Evolutionary conservation across 2,113 vertebrate species (phyloP).

Genomic region (Erinaceus europaeus): DNA sequence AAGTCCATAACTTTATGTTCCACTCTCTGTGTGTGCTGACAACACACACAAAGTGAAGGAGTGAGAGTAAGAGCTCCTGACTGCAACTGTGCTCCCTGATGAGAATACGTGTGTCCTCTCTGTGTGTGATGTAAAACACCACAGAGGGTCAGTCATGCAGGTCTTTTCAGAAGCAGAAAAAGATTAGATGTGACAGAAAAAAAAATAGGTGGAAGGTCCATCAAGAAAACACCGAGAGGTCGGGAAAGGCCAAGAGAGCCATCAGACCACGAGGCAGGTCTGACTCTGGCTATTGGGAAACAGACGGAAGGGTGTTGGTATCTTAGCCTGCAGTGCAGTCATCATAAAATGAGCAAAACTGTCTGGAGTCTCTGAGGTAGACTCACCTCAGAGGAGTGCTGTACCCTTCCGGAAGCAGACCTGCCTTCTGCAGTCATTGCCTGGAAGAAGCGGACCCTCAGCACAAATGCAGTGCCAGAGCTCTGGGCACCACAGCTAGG

Average conservation of each 20-base stretch:
- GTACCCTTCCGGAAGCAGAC: not conserved
- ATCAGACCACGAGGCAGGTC: not conserved
- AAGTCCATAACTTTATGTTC: too few relatives aligned
- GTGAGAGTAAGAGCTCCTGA: not conserved
- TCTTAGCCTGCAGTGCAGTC: not conserved
- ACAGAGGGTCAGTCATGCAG: not conserved
- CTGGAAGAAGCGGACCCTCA: not conserved
- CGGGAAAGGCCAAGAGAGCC: not conserved
- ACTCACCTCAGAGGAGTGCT: not conserved
- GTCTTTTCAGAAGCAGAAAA: not conserved
- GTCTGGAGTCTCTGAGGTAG: not conserved
- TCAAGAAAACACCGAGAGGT: not conserved
- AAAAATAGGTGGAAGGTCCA: not conserved
- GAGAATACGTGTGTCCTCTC: not conserved
- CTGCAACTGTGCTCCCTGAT: not conserved
- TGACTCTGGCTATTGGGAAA: not conserved
- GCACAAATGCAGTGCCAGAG: not conserved
- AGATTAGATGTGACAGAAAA: not conserved
- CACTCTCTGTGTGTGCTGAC: too few relatives aligned
- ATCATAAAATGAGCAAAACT: not conserved
- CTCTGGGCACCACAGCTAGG: not conserved
- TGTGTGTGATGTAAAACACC: not conserved
- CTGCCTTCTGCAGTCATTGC: not conserved
- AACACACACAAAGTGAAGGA: not conserved
- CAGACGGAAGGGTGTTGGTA: not conserved